A percentile compares a stretch with the other conserved stretches of the same genome.
Evolutionary conservation across 2,113 vertebrate species (phyloP).

Genomic region (Oncorhynchus masou): DNA sequence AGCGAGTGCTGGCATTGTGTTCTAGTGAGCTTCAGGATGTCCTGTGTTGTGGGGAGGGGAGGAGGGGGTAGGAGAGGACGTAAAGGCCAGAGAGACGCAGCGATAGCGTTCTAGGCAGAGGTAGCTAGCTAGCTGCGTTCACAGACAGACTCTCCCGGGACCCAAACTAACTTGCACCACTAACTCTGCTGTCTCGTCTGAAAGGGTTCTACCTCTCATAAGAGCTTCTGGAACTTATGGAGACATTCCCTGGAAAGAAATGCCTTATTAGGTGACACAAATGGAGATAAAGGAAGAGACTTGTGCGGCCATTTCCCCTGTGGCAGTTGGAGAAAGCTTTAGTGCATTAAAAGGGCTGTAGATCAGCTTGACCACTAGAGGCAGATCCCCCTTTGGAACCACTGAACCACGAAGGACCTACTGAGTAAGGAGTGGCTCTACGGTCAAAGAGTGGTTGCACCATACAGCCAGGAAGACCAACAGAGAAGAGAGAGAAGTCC

Average conservation of each 20-base stretch:
- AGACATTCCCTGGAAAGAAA: neutral
- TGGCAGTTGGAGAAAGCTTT: neutral
- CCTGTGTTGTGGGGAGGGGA: conserved; percentile 77
- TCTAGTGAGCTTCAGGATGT: conserved; percentile 95
- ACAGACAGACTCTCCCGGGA: neutral
- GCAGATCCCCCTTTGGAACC: neutral
- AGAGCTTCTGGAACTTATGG: neutral
- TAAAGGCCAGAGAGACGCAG: neutral
- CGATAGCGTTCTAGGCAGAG: conserved; percentile 17
- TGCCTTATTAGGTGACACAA: neutral
- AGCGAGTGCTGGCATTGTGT: conserved; percentile 86
- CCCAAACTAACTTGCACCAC: neutral
- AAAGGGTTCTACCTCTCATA: neutral
- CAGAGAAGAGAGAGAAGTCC: neutral
- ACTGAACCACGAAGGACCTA: neutral
- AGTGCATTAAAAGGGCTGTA: neutral
- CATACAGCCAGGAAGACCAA: too few species aligned
- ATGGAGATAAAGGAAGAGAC: neutral
- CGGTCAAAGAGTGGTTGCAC: neutral
- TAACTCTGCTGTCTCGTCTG: neutral
- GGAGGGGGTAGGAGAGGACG: conserved; percentile 66
- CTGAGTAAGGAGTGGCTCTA: neutral
- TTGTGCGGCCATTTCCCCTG: neutral
- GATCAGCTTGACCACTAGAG: neutral
- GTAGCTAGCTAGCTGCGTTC: neutral